Percentiles rank a stretch among this genome's conserved stretches.
phyloP scores from a whole-genome alignment of 1,140 invertebrate genomes.

The Trichonephila clavata region DNA sequence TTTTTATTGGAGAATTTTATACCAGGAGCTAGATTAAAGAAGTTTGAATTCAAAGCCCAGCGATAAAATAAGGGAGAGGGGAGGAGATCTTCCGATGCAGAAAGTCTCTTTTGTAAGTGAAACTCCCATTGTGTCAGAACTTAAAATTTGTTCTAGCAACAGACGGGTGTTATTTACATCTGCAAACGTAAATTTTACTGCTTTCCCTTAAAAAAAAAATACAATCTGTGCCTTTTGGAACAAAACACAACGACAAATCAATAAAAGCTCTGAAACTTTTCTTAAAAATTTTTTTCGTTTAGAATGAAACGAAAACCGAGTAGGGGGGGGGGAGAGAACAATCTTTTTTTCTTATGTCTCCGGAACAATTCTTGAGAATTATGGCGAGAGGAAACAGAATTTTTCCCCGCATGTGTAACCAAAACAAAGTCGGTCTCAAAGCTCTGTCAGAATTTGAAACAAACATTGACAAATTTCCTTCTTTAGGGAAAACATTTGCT shows the following conservation, averaged over 20 bases:
- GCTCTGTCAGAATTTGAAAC: constrained; percentile 65
- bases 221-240: neutral
- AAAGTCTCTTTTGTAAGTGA: no score
- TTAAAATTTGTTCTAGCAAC: neutral
- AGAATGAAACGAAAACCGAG: neutral
- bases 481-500: constrained; percentile 38
- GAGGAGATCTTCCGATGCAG: no score
- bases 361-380: constrained; percentile 1
- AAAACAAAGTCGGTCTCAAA: constrained; percentile 26
- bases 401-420: constrained; percentile 28
- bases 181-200: neutral
- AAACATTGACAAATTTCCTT: constrained; percentile 64
- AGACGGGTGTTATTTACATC: neutral
- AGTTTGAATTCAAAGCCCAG: no score
- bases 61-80: no score
- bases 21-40: no score
- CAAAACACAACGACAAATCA: neutral
- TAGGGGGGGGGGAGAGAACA: neutral
- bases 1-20: no score
- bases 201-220: constrained; percentile 2
- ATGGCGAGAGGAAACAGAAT: neutral
- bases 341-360: neutral
- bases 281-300: constrained; percentile 32
- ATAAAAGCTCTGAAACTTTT: constrained; percentile 23
- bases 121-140: no score